These are phyloP conservation scores for Oreotragus oreotragus DNA, from an alignment of 2,113 vertebrate species.

Conservation along the genomic window DNA sequence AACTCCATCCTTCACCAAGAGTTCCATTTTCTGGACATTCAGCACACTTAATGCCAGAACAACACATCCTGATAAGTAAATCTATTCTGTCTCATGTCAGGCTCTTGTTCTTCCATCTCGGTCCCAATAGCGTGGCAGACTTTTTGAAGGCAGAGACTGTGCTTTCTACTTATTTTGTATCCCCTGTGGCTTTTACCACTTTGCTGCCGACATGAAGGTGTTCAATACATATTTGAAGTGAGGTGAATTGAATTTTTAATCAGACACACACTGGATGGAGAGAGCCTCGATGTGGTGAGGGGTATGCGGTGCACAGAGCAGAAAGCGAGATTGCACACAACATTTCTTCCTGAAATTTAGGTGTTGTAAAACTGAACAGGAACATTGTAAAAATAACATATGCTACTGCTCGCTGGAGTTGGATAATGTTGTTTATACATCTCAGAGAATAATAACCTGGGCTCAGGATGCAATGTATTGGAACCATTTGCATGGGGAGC, in stretches of 20 bases:
- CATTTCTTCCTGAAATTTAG: slow-evolving; percentile 33
- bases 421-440: background rate
- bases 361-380: background rate
- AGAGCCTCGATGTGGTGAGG: background rate
- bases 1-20: background rate
- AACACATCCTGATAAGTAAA: slow-evolving; percentile 40
- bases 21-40: background rate
- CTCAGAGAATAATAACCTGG: background rate
- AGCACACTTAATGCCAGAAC: slow-evolving; percentile 25
- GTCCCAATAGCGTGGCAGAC: background rate
- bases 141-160: slow-evolving; percentile 44
- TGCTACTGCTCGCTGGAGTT: background rate
- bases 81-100: slow-evolving; percentile 57
- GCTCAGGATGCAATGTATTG: background rate
- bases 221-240: slow-evolving; percentile 59
- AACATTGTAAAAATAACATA: background rate
- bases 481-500: background rate
- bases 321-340: background rate
- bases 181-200: slow-evolving; percentile 54
- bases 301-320: background rate
- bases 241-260: slow-evolving; percentile 66
- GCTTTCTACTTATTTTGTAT: slow-evolving; percentile 63
- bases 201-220: slow-evolving; percentile 58
- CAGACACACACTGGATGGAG: background rate
- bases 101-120: slow-evolving; percentile 33